Evolutionary conservation across 2,888 invertebrate species (phyloP).

Genomic region (Dicyrtomina minuta): DNA sequence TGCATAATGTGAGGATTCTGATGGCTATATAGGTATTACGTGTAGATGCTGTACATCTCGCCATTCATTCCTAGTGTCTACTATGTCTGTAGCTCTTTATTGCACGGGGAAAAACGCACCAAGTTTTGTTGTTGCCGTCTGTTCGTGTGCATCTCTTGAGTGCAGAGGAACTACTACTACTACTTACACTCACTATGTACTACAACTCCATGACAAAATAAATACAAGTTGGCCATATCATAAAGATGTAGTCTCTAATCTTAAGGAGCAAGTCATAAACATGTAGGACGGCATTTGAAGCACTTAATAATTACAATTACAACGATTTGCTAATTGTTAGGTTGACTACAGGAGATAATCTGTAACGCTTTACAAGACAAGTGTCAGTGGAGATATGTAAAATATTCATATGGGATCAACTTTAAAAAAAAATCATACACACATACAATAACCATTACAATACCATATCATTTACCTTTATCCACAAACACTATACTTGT

Average conservation of each 20-base stretch:
- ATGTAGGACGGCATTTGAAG: constrained; percentile 32
- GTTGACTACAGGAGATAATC: constrained; percentile 27
- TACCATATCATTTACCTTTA: constrained; percentile 23
- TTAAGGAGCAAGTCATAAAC: constrained; percentile 31
- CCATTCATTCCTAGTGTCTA: no score
- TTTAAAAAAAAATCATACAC: neutral
- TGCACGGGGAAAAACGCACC: no score
- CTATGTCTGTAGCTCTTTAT: no score
- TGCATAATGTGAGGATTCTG: no score
- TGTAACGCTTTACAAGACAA: constrained; percentile 23
- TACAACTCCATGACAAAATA: neutral
- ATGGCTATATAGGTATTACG: no score
- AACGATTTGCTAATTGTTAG: constrained; percentile 33
- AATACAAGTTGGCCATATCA: constrained; percentile 18
- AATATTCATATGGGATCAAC: neutral
- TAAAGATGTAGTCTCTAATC: constrained; percentile 31
- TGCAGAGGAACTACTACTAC: no score
- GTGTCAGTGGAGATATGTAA: constrained; percentile 16
- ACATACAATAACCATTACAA: no score
- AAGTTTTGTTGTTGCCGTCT: no score
- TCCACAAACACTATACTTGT: neutral
- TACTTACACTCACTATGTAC: no score
- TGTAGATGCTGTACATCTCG: no score
- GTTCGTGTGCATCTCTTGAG: no score
- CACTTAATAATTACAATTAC: constrained; percentile 34